Conservation (phyloP, 1,140 invertebrate species). For the Nasonia giraulti region DNA sequence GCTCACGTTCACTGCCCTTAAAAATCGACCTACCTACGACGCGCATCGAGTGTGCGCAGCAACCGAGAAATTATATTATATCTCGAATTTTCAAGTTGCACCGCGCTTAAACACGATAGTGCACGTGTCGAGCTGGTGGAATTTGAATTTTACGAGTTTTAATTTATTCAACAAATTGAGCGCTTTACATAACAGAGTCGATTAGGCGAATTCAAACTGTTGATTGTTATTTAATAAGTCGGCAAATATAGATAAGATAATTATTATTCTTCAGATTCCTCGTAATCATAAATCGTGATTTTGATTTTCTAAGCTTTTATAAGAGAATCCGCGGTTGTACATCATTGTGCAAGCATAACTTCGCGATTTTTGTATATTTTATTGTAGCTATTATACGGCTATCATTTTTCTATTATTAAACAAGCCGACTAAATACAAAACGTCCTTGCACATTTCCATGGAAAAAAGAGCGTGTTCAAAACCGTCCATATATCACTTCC, state of each 20-base stretch:
- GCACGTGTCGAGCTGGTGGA: background rate
- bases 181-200: slow-evolving; percentile 19
- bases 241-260: slow-evolving; percentile 17
- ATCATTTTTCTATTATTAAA: slow-evolving; percentile 2
- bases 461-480: background rate
- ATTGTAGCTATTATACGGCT: background rate
- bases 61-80: too few relatives aligned
- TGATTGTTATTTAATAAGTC: slow-evolving; percentile 28
- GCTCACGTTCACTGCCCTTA: slow-evolving; percentile 1
- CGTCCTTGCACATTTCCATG: background rate
- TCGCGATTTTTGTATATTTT: background rate
- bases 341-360: background rate
- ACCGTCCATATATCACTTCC: background rate
- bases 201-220: slow-evolving; percentile 13
- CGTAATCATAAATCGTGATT: background rate
- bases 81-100: too few relatives aligned
- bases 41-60: too few relatives aligned
- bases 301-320: background rate
- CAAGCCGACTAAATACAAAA: background rate
- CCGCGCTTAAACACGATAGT: too few relatives aligned
- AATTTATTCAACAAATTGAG: background rate
- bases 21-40: background rate
- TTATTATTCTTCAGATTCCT: slow-evolving; percentile 17
- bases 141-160: slow-evolving; percentile 8
- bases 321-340: background rate